Base-by-base conservation (phyloP, 2,888 invertebrate species). In the Eurytoma adleriae region DNA sequence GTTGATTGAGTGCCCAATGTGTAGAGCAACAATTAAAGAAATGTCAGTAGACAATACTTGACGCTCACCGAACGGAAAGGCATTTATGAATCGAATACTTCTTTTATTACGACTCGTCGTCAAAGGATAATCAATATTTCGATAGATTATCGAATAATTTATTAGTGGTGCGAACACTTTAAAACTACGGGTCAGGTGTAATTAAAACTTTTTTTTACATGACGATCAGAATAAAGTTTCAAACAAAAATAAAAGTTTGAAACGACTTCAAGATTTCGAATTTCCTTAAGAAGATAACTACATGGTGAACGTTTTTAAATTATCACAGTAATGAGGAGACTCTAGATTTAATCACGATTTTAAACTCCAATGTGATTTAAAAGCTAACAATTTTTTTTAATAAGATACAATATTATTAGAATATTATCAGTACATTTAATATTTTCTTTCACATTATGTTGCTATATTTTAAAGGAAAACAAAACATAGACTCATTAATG, bases 1-100 rank as follows among this genome's bases (percentile, higher is more conserved):
- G 89, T 89, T 98, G 84, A 93, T 94, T 84, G 95, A 94, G 85
- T 98, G 98, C 90, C 98, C 98, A 16, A 94, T 98, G 93, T 98
- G 98, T 91, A 94, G 98, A 85, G 93, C 94, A 78, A 91, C 92
- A 68, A 95, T 96, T 85, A 91, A 92, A 85, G 91, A 92, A 86
- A 90, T 92, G 82, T 85, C 84, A 66, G 87, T 91, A 75, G 92
- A 92, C 83, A 90, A 89, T 87, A 91, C 91, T 85, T 92, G 92
- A 92, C 91, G 90, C 81, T 80, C 76, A 56, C 24, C 79, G 61
- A 78, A 70, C 14, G 68, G 73, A 83, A 20, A 71, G 82, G 82
- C 83, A 81, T 83, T 84, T 83, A 79, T 69, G 66, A 83, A 82
- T 83, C 81, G 72, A 83, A 71, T 85, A 84, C 72, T 80, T 82